These are phyloP conservation scores for Takifugu flavidus DNA, from an alignment of 2,113 vertebrate species.

Conservation along the genomic window DNA sequence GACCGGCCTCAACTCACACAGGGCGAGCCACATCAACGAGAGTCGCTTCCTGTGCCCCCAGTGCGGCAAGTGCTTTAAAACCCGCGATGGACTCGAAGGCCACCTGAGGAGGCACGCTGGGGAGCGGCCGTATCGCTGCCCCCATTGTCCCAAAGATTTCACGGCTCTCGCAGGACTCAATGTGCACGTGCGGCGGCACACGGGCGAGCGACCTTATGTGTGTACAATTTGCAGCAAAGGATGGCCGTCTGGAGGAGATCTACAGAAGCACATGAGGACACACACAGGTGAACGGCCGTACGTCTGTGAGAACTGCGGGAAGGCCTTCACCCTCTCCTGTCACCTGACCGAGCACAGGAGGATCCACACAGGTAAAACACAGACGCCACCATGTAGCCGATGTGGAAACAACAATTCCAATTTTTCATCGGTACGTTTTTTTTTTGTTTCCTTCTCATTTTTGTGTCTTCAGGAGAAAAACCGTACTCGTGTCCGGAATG, in stretches of 20 bases:
- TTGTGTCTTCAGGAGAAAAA: slow-evolving; percentile 58
- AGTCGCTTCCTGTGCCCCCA: slow-evolving; percentile 69
- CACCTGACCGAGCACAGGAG: slow-evolving; percentile 71
- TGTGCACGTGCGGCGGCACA: slow-evolving; percentile 72
- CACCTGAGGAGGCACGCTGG: slow-evolving; percentile 70
- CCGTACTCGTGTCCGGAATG: slow-evolving; percentile 68
- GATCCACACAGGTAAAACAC: slow-evolving; percentile 65
- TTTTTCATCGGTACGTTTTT: neutral
- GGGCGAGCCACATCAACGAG: slow-evolving; percentile 49
- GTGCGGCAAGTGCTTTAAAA: slow-evolving; percentile 73
- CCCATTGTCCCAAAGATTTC: slow-evolving; percentile 71
- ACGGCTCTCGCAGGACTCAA: slow-evolving; percentile 68
- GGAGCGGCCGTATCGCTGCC: slow-evolving; percentile 66
- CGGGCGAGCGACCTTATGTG: slow-evolving; percentile 71
- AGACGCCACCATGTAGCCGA: neutral
- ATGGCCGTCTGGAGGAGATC: slow-evolving; percentile 67
- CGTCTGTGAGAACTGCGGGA: slow-evolving; percentile 65
- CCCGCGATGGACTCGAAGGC: slow-evolving; percentile 62
- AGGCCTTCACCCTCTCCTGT: slow-evolving; percentile 70
- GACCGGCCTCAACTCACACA: slow-evolving; percentile 59
- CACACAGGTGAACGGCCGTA: slow-evolving; percentile 72
- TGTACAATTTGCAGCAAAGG: slow-evolving; percentile 71
- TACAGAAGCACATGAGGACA: slow-evolving; percentile 71
- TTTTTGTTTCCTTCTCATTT: neutral
- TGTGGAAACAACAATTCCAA: neutral